Evolutionary conservation across 2,797 vertebrate species (phyloP).

Genomic region (Manis javanica): DNA sequence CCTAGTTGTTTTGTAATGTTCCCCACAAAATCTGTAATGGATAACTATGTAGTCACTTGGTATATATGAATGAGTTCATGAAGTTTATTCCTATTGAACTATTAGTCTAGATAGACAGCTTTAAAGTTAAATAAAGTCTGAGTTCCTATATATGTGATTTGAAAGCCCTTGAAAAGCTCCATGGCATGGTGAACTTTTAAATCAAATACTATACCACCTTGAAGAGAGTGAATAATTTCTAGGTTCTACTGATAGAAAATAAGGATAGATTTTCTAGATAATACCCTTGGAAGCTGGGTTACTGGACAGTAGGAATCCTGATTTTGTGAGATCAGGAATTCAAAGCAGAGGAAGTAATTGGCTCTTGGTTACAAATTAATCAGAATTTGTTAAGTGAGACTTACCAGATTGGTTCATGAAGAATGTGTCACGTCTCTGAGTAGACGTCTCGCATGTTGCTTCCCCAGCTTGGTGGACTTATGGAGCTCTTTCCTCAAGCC

Average conservation of each 20-base stretch:
- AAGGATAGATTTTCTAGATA: background rate
- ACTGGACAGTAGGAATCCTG: background rate
- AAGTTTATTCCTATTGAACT: background rate
- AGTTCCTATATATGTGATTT: background rate
- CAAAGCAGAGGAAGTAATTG: background rate
- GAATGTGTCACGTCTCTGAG: background rate
- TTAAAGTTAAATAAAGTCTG: background rate
- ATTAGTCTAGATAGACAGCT: background rate
- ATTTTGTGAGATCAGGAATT: background rate
- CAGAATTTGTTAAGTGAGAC: background rate
- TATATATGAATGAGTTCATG: background rate
- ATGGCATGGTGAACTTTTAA: background rate
- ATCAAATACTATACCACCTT: background rate
- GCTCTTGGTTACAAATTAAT: background rate
- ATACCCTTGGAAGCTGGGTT: background rate
- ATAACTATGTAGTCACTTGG: background rate
- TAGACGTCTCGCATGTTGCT: background rate
- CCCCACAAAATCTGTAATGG: background rate
- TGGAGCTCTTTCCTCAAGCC: background rate
- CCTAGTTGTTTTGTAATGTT: background rate
- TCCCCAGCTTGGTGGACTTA: background rate
- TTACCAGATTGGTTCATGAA: background rate
- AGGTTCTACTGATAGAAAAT: background rate
- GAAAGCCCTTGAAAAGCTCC: background rate
- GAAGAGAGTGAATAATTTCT: background rate